These are phyloP conservation scores for Ailurus styani DNA, from an alignment of 2,113 vertebrate genomes.

Conservation along the genomic window DNA sequence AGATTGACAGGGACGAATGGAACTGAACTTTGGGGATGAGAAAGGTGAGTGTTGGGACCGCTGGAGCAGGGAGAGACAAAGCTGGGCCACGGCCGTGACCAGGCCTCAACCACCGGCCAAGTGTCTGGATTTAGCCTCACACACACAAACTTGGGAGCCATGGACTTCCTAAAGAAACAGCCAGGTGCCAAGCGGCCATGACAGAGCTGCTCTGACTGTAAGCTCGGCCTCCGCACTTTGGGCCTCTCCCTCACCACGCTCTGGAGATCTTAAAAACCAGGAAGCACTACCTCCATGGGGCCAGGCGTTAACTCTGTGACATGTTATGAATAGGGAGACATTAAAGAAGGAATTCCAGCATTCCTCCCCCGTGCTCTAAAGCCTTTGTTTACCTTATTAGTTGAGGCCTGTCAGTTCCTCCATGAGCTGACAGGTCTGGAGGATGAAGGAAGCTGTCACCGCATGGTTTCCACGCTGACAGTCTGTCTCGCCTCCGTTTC, in stretches of 20 bases:
- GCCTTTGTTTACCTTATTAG: constrained; percentile 84
- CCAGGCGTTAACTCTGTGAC: constrained; percentile 69
- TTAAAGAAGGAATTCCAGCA: constrained; percentile 82
- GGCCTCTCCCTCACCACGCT: constrained; percentile 30
- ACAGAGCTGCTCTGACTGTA: background rate
- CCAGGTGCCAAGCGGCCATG: background rate
- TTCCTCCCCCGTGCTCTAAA: constrained; percentile 79
- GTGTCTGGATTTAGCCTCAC: background rate
- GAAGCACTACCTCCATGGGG: constrained; percentile 52
- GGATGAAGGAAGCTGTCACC: constrained; percentile 84
- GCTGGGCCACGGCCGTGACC: background rate
- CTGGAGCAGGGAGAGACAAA: background rate
- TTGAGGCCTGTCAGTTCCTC: constrained; percentile 77
- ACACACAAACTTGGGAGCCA: background rate
- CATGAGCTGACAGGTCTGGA: constrained; percentile 66
- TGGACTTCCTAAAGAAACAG: background rate
- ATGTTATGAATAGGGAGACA: constrained; percentile 80
- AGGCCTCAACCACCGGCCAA: background rate
- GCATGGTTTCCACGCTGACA: constrained; percentile 79
- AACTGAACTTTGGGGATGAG: background rate
- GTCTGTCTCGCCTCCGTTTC: constrained; percentile 73
- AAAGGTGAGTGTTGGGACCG: background rate
- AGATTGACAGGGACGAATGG: background rate
- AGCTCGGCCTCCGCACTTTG: background rate
- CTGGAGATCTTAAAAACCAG: constrained; percentile 65